Conservation (phyloP, 2,888 invertebrate species). For the Lacanobia oleracea region DNA sequence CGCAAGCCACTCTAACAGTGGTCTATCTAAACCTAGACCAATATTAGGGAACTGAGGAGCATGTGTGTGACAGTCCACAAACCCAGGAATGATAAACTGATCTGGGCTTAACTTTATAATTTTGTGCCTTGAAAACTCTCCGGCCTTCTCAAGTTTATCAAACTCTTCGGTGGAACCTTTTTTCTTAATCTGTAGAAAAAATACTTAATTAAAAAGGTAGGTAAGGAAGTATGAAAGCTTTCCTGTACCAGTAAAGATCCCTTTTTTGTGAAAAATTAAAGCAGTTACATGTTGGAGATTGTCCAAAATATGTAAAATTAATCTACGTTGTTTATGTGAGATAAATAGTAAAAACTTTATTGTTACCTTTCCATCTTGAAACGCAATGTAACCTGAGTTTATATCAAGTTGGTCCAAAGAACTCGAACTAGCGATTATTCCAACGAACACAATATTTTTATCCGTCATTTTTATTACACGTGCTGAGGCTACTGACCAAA, state of each 20-base stretch:
- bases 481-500: constrained; percentile 18
- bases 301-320: not conserved
- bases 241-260: not conserved
- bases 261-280: not conserved
- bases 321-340: not conserved
- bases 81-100: constrained; percentile 96
- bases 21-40: constrained; percentile 95
- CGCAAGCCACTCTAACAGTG: constrained; percentile 95
- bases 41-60: constrained; percentile 97
- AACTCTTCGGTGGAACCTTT: constrained; percentile 74
- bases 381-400: constrained; percentile 89
- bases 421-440: constrained; percentile 76
- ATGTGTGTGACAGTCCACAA: constrained; percentile 97
- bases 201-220: not conserved
- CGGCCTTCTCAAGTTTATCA: constrained; percentile 62
- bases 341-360: not conserved
- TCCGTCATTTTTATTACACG: constrained; percentile 70
- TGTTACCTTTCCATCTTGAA: constrained; percentile 91
- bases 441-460: constrained; percentile 76
- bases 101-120: constrained; percentile 72
- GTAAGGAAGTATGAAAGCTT: not conserved
- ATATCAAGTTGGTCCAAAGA: constrained; percentile 74
- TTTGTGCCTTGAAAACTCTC: constrained; percentile 68
- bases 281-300: not conserved
- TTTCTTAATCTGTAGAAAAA: constrained; percentile 75